Base-by-base conservation (phyloP, 1,140 invertebrate genomes). In the Pseudobourletiella spinata region DNA sequence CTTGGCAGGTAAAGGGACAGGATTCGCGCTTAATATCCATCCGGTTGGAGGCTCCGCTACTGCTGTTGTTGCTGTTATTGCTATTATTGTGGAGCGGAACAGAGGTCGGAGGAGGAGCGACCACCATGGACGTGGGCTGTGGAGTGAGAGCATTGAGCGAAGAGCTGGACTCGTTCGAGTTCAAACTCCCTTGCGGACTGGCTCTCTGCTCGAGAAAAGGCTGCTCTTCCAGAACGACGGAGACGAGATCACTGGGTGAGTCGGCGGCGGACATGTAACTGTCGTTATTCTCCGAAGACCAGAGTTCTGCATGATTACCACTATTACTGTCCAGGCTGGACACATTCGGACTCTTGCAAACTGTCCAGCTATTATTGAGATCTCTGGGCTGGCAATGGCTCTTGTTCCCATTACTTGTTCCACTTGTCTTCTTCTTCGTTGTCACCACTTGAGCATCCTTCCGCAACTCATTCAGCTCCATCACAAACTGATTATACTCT, bases 401-500 rank as follows among this genome's bases (percentile, higher is more conserved):
- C n/a, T n/a, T n/a, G n/a, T n/a, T n/a, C n/a, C 32, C 32, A 39
- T 11, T 39, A 11, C 8, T 39, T 39, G 32, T n/a, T 39, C 32
- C 32, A 14, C 20, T 48, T 18, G 18, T 48, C 22, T 6, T 48
- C 22, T 48, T 48, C 35, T 57, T 62, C 22, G 56, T 56, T 1
- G 52, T 48, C 16, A 57, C 44, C 6, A 39, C 25, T 26, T 57
- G 46, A 6, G 55, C 44, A 18, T 63, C 61, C 22, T 58, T 63
- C n/a, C 56, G 30, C 22, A 58, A 11, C 28, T 58, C 61, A 44
- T 63, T 64, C 42, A 59, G 18, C n/a, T 59, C 61, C 43, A 63
- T 63, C 1, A 58, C 56, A 18, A 63, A 63, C 50, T 63, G 55
- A 25, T 63, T 57, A 18, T 59, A 64, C 22, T 59, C 63, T 46